Percentiles rank a stretch among this genome's conserved stretches.
Evolutionary conservation across 2,797 vertebrate genomes (phyloP).

Genomic region (Diglossa cyanea): DNA sequence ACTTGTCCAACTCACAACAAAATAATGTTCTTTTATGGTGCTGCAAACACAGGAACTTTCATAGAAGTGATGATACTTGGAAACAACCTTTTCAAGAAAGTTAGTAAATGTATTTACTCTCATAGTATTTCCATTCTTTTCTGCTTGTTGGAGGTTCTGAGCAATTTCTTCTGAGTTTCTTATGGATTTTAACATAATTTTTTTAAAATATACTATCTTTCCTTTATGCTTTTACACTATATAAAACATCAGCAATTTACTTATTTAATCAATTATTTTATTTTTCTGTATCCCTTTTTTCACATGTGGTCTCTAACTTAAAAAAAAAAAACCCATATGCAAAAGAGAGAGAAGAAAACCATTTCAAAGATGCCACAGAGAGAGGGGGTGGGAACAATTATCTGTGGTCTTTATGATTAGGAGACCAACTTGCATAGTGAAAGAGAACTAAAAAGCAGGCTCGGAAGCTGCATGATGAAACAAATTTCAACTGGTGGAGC

Average conservation of each 20-base stretch:
- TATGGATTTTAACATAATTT: neutral
- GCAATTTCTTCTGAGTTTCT: neutral
- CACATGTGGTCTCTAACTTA: accelerated
- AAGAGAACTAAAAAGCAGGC: neutral
- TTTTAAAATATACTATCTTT: neutral
- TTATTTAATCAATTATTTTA: neutral
- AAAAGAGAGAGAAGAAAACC: neutral
- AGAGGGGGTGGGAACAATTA: neutral
- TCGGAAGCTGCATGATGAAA: neutral
- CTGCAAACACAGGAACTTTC: neutral
- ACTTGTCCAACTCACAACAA: neutral
- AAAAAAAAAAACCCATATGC: neutral
- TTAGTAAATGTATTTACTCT: neutral
- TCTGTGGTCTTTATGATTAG: neutral
- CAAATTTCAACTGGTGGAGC: neutral
- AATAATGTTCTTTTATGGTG: neutral
- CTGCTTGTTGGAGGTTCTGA: neutral
- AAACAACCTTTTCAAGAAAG: neutral
- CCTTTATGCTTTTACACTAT: neutral
- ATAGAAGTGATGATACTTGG: neutral
- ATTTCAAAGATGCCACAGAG: neutral
- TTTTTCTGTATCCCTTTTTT: neutral
- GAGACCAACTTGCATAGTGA: neutral
- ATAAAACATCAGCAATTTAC: neutral
- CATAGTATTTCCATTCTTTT: neutral